phyloP scores from a whole-genome alignment of 1,140 invertebrate genomes.

The Pygmarrhopalites habei region DNA sequence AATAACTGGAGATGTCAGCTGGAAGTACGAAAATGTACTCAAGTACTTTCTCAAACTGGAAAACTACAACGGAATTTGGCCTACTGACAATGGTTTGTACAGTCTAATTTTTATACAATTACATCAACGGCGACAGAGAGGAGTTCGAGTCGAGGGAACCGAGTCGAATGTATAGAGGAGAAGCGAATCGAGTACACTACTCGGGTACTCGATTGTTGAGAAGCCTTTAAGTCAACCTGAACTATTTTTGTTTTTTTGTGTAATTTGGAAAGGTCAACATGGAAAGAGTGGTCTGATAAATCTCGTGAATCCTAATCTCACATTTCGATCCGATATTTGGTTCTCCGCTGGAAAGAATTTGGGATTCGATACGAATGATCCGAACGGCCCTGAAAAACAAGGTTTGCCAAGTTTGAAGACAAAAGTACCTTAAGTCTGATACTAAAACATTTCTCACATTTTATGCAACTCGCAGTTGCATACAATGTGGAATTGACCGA shows the following conservation, averaged over 20 bases:
- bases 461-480: background rate
- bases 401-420: too few relatives aligned
- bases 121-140: too few relatives aligned
- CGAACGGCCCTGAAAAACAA: conserved; percentile 9
- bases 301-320: background rate
- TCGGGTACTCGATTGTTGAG: too few relatives aligned
- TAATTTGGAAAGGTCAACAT: background rate
- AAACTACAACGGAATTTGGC: conserved; percentile 41
- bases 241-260: too few relatives aligned
- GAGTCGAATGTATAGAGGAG: too few relatives aligned
- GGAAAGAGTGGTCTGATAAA: conserved; percentile 4
- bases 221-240: too few relatives aligned
- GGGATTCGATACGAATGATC: conserved; percentile 7
- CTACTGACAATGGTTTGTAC: too few relatives aligned
- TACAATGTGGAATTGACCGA: background rate
- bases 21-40: conserved; percentile 59
- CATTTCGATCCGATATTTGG: background rate
- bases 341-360: conserved; percentile 14
- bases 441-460: background rate
- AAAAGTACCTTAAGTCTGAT: background rate
- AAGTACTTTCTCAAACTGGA: conserved; percentile 47
- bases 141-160: too few relatives aligned
- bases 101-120: too few relatives aligned
- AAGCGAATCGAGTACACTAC: too few relatives aligned
- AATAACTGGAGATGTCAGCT: conserved; percentile 48